Conservation (phyloP, 2,797 vertebrate species). For the Esox masquinongy region DNA sequence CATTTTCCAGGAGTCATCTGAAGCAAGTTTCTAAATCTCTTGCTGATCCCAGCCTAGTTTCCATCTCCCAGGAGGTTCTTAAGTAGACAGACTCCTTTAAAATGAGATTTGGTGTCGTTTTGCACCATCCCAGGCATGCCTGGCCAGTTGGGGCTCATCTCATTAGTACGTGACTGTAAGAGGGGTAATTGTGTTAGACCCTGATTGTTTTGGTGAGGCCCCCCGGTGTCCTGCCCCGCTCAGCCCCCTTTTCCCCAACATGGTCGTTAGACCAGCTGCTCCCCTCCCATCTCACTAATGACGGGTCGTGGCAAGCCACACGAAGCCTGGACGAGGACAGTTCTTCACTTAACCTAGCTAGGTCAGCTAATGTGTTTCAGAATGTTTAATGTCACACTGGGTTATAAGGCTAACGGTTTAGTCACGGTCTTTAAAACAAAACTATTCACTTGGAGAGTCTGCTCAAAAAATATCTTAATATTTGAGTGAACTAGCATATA, state of each 20-base stretch:
- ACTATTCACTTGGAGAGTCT: neutral
- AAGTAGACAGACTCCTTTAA: slow-evolving; percentile 2
- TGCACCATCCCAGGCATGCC: slow-evolving; percentile 21
- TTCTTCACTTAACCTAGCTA: neutral
- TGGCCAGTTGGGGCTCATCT: slow-evolving; percentile 28
- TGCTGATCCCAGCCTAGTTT: slow-evolving; percentile 24
- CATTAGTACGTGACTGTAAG: slow-evolving; percentile 24
- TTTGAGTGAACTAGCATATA: no score
- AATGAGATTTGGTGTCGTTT: slow-evolving; percentile 47
- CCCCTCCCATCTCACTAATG: slow-evolving; percentile 13
- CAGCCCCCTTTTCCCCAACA: slow-evolving; percentile 21
- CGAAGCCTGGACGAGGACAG: neutral
- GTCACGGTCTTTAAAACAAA: neutral
- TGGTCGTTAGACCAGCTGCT: slow-evolving; percentile 49
- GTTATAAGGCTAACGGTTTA: neutral
- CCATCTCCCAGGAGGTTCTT: slow-evolving; percentile 20
- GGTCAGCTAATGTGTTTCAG: neutral
- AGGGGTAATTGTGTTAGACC: slow-evolving; percentile 38
- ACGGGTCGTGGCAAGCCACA: neutral
- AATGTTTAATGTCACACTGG: neutral
- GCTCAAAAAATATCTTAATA: neutral
- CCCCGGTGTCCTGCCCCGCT: slow-evolving; percentile 10
- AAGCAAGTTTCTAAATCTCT: slow-evolving; percentile 20
- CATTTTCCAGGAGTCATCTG: neutral
- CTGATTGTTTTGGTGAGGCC: slow-evolving; percentile 31